Evolutionary conservation across 2,797 vertebrate species (phyloP).

Genomic region (Mallotus villosus): DNA sequence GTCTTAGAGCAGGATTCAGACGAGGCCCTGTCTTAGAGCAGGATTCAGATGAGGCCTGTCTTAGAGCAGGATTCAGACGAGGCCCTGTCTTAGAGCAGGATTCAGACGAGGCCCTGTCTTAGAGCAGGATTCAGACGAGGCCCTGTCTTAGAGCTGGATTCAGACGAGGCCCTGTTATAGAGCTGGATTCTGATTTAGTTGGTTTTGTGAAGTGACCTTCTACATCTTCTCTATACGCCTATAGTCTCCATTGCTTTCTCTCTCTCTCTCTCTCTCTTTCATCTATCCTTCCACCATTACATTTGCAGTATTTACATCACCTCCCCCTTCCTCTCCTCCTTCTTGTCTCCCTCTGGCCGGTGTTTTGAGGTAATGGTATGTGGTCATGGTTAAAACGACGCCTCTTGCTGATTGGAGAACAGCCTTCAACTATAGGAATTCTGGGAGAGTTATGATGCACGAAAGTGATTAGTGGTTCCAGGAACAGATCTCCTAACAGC

Average conservation of each 20-base stretch:
- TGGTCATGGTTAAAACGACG: slow-evolving; percentile 72
- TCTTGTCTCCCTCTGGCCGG: slow-evolving; percentile 51
- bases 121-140: too few species aligned
- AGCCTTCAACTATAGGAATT: slow-evolving; percentile 76
- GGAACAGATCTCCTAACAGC: slow-evolving; percentile 22
- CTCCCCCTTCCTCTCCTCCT: slow-evolving; percentile 26
- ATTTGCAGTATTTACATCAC: background rate
- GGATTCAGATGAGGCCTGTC: too few species aligned
- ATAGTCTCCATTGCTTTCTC: slow-evolving; percentile 21
- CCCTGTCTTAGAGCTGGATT: too few species aligned
- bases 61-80: too few species aligned
- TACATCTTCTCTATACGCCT: slow-evolving; percentile 42
- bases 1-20: too few species aligned
- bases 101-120: too few species aligned
- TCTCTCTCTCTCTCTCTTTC: slow-evolving; percentile 1
- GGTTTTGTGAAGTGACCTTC: slow-evolving; percentile 54
- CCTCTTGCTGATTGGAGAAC: slow-evolving; percentile 73
- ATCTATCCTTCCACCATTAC: background rate
- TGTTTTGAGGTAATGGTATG: slow-evolving; percentile 75
- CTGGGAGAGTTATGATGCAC: slow-evolving; percentile 67
- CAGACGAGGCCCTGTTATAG: too few species aligned
- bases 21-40: too few species aligned
- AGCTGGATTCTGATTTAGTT: slow-evolving; percentile 55
- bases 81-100: too few species aligned
- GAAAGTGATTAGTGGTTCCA: background rate